These are phyloP conservation scores for Anolis sagrei DNA, from an alignment of 2,113 vertebrate genomes.

Conservation along the genomic window DNA sequence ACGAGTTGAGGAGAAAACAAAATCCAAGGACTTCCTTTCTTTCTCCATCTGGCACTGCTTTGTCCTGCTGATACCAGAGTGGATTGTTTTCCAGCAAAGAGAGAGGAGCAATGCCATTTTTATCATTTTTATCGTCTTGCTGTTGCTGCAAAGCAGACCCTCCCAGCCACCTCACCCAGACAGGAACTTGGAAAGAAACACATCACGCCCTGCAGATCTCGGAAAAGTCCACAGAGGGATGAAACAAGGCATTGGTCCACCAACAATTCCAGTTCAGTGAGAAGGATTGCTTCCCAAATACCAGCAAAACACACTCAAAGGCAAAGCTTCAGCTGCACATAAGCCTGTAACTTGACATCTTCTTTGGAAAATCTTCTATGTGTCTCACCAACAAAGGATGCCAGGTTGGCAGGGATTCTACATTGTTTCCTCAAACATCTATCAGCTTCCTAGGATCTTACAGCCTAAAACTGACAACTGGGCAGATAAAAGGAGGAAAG, in stretches of 20 bases:
- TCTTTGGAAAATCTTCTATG: too few relatives aligned
- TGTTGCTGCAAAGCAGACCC: slow-evolving; percentile 77
- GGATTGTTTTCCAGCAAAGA: slow-evolving; percentile 75
- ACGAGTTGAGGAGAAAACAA: neutral
- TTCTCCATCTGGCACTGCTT: slow-evolving; percentile 69
- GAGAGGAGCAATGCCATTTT: slow-evolving; percentile 65
- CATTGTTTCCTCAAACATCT: too few relatives aligned
- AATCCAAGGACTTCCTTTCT: slow-evolving; percentile 41
- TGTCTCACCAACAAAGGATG: too few relatives aligned
- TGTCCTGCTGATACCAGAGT: slow-evolving; percentile 70
- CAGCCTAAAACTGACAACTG: too few relatives aligned
- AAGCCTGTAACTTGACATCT: too few relatives aligned
- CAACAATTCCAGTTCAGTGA: neutral
- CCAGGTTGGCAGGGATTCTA: too few relatives aligned
- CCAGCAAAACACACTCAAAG: neutral
- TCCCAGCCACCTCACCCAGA: slow-evolving; percentile 64
- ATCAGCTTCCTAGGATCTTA: too few relatives aligned
- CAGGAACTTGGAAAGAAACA: slow-evolving; percentile 76
- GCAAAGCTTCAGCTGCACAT: too few relatives aligned
- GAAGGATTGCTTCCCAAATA: neutral
- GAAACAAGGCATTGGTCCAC: slow-evolving; percentile 61
- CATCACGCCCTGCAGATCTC: slow-evolving; percentile 70
- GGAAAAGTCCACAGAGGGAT: slow-evolving; percentile 63
- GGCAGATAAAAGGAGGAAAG: too few relatives aligned
- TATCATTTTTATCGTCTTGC: slow-evolving; percentile 74